Conservation (phyloP, 2,113 vertebrate genomes). For the Proterorhinus semilunaris region DNA sequence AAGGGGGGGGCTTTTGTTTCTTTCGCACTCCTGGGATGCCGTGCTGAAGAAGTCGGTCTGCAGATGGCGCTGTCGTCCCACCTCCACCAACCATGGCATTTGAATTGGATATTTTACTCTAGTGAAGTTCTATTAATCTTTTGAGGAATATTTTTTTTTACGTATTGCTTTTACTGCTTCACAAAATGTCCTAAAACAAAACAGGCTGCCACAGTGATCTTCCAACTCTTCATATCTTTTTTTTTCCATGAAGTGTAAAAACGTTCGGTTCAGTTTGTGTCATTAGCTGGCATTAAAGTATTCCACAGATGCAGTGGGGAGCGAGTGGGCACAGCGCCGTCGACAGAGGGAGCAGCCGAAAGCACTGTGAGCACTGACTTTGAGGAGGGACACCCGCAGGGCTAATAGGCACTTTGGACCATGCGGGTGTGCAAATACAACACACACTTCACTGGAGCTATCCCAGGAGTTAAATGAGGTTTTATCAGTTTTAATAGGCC, state of each 20-base stretch:
- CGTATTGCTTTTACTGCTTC: not conserved
- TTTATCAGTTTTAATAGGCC: slow-evolving; percentile 13
- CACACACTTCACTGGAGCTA: slow-evolving; percentile 27
- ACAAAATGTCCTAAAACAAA: not conserved
- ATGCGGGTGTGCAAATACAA: slow-evolving; percentile 50
- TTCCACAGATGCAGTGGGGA: slow-evolving; percentile 47
- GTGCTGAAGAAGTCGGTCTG: no score
- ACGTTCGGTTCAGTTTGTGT: slow-evolving; percentile 4
- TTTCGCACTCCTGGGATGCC: no score
- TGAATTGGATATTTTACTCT: no score
- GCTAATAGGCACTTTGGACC: slow-evolving; percentile 51
- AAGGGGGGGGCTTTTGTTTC: no score
- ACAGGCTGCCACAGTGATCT: not conserved
- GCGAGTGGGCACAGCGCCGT: slow-evolving; percentile 31
- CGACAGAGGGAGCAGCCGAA: slow-evolving; percentile 48
- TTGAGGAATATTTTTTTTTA: no score
- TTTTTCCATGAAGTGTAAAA: not conserved
- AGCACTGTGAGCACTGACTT: slow-evolving; percentile 39
- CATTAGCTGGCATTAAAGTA: slow-evolving; percentile 3
- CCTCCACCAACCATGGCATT: no score
- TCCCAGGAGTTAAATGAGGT: slow-evolving; percentile 13
- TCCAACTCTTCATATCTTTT: not conserved
- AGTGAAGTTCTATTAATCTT: no score
- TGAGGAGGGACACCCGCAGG: slow-evolving; percentile 53
- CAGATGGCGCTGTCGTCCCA: no score